These are phyloP conservation scores for Hyphantria cunea DNA, from an alignment of 1,140 invertebrate species.

Conservation along the genomic window DNA sequence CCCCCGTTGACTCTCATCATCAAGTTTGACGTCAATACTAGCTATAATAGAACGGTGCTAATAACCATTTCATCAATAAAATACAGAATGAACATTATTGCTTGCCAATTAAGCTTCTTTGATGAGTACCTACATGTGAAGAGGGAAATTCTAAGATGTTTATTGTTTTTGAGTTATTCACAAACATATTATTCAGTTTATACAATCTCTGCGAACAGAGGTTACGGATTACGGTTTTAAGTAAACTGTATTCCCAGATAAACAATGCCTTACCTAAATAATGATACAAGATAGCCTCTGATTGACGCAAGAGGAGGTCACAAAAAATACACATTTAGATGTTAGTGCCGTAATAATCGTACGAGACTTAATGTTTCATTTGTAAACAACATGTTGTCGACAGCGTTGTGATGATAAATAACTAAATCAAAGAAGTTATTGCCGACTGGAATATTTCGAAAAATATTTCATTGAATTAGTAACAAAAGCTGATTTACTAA, in stretches of 20 bases:
- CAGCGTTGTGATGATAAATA: conserved; percentile 12
- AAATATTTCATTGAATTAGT: too few species aligned
- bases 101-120: not conserved
- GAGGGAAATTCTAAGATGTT: not conserved
- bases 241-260: not conserved
- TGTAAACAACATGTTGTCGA: conserved; percentile 25
- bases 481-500: too few species aligned
- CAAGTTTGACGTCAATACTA: conserved; percentile 59
- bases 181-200: not conserved
- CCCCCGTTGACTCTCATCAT: conserved; percentile 56
- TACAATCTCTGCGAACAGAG: not conserved
- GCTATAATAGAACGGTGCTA: conserved; percentile 35
- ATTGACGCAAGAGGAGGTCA: conserved; percentile 54
- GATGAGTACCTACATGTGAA: not conserved
- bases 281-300: conserved; percentile 29
- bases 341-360: not conserved
- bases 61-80: conserved; percentile 41
- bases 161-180: not conserved
- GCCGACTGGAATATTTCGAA: conserved; percentile 10
- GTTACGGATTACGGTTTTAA: not conserved
- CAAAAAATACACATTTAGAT: conserved; percentile 30
- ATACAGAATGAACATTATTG: conserved; percentile 27
- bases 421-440: conserved; percentile 2
- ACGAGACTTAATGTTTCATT: conserved; percentile 10
- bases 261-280: not conserved